Percentiles rank a stretch among this genome's conserved stretches.
phyloP scores from a whole-genome alignment of 1,140 invertebrate species.

The Camponotus pennsylvanicus region DNA sequence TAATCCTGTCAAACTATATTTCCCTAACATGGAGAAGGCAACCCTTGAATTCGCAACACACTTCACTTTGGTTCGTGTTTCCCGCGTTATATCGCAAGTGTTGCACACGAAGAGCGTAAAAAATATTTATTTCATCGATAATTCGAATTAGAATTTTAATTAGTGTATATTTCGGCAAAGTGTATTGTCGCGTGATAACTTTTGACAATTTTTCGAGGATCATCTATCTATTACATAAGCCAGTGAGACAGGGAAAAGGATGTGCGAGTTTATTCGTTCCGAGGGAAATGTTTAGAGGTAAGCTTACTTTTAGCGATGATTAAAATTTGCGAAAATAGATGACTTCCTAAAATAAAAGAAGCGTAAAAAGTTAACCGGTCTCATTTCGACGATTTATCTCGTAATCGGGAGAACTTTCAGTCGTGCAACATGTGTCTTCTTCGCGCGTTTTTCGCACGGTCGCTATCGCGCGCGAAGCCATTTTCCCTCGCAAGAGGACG shows the following conservation, averaged over 20 bases:
- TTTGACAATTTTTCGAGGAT: background rate
- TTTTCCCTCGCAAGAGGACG: slow-evolving; percentile 32
- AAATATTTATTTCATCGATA: no score
- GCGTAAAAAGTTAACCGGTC: background rate
- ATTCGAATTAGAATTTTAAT: no score
- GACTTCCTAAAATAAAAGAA: background rate
- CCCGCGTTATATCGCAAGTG: no score
- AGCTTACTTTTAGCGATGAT: background rate
- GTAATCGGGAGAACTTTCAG: background rate
- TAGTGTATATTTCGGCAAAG: no score
- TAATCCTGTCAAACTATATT: background rate
- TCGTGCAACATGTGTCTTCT: slow-evolving; percentile 16
- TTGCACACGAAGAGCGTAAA: no score
- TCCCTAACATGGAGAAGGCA: background rate
- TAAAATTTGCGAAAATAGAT: background rate
- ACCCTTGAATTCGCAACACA: no score
- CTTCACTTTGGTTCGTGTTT: no score
- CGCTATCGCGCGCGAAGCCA: slow-evolving; percentile 27
- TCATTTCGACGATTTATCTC: slow-evolving; percentile 34
- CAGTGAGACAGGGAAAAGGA: background rate
- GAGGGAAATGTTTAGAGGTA: background rate
- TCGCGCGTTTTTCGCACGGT: background rate
- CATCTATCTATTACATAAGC: background rate
- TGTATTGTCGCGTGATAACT: no score
- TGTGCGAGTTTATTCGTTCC: background rate